Conservation (phyloP, 2,113 vertebrate species). For the Hemicordylus capensis region DNA sequence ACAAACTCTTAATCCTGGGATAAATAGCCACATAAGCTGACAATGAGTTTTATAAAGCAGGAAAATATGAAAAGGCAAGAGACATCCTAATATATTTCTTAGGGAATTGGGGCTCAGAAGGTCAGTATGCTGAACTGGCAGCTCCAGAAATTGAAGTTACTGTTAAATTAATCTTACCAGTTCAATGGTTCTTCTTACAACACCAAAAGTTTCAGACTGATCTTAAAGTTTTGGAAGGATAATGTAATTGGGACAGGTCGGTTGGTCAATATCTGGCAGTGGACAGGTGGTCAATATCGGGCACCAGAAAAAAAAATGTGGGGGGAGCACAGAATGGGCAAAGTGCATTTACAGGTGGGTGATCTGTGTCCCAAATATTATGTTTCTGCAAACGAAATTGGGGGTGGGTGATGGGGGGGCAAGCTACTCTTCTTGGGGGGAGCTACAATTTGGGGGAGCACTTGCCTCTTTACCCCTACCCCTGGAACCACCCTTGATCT, state of each 20-base stretch:
- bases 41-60: background rate
- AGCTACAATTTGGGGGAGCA: too few species aligned
- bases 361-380: too few species aligned
- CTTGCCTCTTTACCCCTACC: too few species aligned
- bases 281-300: too few species aligned
- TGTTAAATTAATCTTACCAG: background rate
- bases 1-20: background rate
- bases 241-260: too few species aligned
- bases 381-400: too few species aligned
- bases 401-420: too few species aligned
- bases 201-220: background rate
- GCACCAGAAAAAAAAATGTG: too few species aligned
- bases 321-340: too few species aligned
- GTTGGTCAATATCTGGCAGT: too few species aligned
- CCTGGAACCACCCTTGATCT: too few species aligned
- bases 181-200: background rate
- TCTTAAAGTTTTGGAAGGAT: background rate
- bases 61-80: background rate
- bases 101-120: background rate
- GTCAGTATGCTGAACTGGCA: background rate
- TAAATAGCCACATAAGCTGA: background rate
- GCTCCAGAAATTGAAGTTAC: background rate
- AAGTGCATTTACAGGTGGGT: too few species aligned
- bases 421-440: background rate
- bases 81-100: background rate